Conservation (phyloP, 1,140 invertebrate species). For the Patella vulgata region DNA sequence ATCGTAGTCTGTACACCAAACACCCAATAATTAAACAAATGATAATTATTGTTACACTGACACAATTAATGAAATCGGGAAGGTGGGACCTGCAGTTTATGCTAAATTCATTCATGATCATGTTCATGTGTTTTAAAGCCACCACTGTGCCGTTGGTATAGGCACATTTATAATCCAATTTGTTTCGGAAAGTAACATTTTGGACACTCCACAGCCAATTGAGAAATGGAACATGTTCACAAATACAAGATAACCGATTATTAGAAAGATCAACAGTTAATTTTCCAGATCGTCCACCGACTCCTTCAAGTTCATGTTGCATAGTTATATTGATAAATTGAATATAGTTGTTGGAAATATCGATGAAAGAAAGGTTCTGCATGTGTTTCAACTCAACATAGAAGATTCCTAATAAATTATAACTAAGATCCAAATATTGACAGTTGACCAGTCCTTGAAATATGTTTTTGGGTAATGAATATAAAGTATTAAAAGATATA, state of each 20-base stretch:
- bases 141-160: slow-evolving; percentile 11
- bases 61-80: slow-evolving; percentile 13
- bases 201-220: slow-evolving; percentile 39
- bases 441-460: too few species aligned
- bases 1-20: slow-evolving; percentile 35
- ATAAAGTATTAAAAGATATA: slow-evolving; percentile 32
- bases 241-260: slow-evolving; percentile 32
- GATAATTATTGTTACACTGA: slow-evolving; percentile 11
- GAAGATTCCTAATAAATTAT: slow-evolving; percentile 20
- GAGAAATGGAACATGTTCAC: slow-evolving; percentile 30
- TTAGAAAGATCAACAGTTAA: slow-evolving; percentile 20
- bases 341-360: slow-evolving; percentile 26
- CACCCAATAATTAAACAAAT: slow-evolving; percentile 16
- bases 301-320: slow-evolving; percentile 2
- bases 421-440: slow-evolving; percentile 15
- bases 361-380: slow-evolving; percentile 15
- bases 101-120: slow-evolving; percentile 15
- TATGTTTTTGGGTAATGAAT: not conserved
- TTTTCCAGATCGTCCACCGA: not conserved
- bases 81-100: slow-evolving; percentile 18
- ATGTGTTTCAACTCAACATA: slow-evolving; percentile 20
- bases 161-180: slow-evolving; percentile 19
- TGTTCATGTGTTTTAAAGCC: slow-evolving; percentile 5
- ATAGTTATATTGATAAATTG: slow-evolving; percentile 5
- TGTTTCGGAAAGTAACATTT: not conserved